Conservation (phyloP, 2,888 invertebrate species). For the Sicus ferrugineus region DNA sequence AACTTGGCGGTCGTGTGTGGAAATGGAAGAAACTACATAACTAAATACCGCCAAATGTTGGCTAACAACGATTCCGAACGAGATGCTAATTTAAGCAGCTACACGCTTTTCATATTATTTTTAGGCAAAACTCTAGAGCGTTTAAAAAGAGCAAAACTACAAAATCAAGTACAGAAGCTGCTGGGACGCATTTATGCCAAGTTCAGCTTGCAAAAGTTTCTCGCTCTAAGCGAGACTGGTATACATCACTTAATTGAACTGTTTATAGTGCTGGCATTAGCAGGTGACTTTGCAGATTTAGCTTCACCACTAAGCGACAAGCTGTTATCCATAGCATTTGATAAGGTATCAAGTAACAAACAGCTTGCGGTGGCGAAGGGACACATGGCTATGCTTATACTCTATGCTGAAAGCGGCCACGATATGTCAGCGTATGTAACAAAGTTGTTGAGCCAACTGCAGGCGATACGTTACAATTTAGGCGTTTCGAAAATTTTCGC, state of each 20-base stretch:
- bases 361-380: constrained; percentile 60
- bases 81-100: constrained; percentile 65
- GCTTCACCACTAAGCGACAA: constrained; percentile 60
- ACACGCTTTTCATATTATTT: constrained; percentile 65
- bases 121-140: constrained; percentile 62
- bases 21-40: constrained; percentile 58
- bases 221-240: constrained; percentile 67
- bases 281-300: constrained; percentile 54
- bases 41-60: constrained; percentile 63
- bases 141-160: constrained; percentile 41
- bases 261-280: constrained; percentile 57
- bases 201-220: constrained; percentile 68
- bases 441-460: constrained; percentile 57
- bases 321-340: constrained; percentile 57
- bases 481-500: constrained; percentile 55
- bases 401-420: constrained; percentile 57
- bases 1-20: constrained; percentile 61
- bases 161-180: constrained; percentile 62
- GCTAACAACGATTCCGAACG: constrained; percentile 40
- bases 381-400: constrained; percentile 61
- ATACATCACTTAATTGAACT: constrained; percentile 68
- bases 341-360: constrained; percentile 57
- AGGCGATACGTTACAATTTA: constrained; percentile 51
- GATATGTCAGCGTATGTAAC: constrained; percentile 57
- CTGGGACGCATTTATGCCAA: constrained; percentile 70